Conservation (phyloP, 1,140 invertebrate genomes). For the Stegodyphus mimosarum region DNA sequence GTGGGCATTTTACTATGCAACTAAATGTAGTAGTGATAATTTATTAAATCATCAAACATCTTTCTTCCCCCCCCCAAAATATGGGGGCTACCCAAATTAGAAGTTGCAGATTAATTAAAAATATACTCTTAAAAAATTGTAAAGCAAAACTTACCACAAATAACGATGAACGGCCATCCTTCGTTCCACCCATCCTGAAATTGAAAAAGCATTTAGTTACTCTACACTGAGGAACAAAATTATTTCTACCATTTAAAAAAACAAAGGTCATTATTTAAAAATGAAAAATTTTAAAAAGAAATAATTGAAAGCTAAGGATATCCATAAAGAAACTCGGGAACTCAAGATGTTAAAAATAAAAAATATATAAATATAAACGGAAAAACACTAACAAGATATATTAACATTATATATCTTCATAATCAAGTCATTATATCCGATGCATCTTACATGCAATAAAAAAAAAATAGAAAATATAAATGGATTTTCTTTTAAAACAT, state of each 20-base stretch:
- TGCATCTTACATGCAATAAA: too few relatives aligned
- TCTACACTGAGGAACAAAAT: neutral
- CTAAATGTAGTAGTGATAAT: neutral
- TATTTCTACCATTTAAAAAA: neutral
- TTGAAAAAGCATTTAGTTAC: neutral
- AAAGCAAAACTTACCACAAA: constrained; percentile 24
- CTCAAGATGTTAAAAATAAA: neutral
- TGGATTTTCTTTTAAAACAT: too few relatives aligned
- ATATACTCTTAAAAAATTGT: neutral
- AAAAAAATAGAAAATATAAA: too few relatives aligned
- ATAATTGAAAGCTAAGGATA: neutral
- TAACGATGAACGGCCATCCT: constrained; percentile 1
- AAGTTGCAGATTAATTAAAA: neutral
- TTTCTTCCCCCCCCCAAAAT: too few relatives aligned
- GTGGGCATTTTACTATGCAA: neutral
- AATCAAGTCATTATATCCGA: too few relatives aligned
- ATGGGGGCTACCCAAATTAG: too few relatives aligned
- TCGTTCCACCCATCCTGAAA: constrained; percentile 25
- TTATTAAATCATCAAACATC: neutral
- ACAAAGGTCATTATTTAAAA: neutral
- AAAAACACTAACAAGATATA: neutral
- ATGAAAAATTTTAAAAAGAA: neutral
- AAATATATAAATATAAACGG: neutral
- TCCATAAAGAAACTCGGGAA: neutral
- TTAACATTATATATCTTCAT: too few relatives aligned